These are phyloP conservation scores for Pseudomyrmex cubaensis DNA, from an alignment of 1,140 invertebrate genomes.

Conservation along the genomic window DNA sequence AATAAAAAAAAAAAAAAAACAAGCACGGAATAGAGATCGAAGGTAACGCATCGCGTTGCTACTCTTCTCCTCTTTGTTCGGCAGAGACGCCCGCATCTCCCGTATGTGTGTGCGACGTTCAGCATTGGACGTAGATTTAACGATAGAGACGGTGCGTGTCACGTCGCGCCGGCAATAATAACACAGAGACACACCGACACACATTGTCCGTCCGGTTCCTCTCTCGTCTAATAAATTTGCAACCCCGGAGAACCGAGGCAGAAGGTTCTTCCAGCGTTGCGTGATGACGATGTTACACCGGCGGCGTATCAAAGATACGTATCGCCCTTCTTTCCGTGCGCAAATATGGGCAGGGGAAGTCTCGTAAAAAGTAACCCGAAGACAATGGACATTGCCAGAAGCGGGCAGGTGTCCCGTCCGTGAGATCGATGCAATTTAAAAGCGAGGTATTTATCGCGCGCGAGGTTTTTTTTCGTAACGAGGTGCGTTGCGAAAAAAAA, in stretches of 20 bases:
- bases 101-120: background rate
- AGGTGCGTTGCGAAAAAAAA: too few relatives aligned
- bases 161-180: background rate
- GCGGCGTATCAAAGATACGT: too few relatives aligned
- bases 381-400: too few relatives aligned
- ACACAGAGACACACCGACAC: background rate
- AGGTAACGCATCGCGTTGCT: conserved; percentile 3
- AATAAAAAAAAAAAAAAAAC: background rate
- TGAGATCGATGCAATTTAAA: too few relatives aligned
- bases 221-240: conserved; percentile 36
- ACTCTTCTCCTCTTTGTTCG: background rate
- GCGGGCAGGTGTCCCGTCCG: too few relatives aligned
- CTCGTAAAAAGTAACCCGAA: too few relatives aligned
- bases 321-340: too few relatives aligned
- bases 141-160: background rate
- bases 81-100: background rate
- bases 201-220: background rate
- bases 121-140: background rate
- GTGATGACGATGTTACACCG: background rate
- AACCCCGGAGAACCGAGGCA: conserved; percentile 22
- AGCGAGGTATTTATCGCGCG: too few relatives aligned
- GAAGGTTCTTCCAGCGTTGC: conserved; percentile 5
- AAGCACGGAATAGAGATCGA: background rate
- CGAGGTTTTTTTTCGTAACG: too few relatives aligned
- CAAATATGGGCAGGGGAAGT: too few relatives aligned